These are phyloP conservation scores for Portunus trituberculatus DNA, from an alignment of 1,140 invertebrate species.

Conservation along the genomic window DNA sequence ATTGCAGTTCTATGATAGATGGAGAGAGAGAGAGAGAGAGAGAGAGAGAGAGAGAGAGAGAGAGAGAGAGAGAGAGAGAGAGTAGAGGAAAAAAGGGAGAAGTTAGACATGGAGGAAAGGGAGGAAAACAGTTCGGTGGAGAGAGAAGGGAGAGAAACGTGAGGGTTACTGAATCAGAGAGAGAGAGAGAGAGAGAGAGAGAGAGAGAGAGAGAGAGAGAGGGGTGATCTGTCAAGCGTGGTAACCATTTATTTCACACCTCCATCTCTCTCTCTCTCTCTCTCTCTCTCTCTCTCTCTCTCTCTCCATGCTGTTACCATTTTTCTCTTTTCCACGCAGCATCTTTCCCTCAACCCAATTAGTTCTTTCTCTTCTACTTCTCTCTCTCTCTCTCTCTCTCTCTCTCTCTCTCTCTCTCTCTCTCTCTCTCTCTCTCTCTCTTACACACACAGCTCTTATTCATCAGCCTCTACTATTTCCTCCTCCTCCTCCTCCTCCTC, in stretches of 20 bases:
- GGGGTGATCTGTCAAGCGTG: conserved; percentile 8
- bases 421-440: too few relatives aligned
- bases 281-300: not conserved
- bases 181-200: conserved; percentile 9
- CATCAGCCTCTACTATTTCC: too few relatives aligned
- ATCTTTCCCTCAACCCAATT: conserved; percentile 12
- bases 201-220: conserved; percentile 20
- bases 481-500: too few relatives aligned
- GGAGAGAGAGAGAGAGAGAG: not conserved
- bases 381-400: too few relatives aligned
- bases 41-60: not conserved
- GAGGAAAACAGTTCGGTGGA: not conserved
- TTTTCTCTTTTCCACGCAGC: not conserved
- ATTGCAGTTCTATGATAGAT: not conserved
- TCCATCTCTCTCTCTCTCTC: not conserved
- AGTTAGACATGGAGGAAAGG: not conserved
- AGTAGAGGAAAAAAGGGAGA: not conserved
- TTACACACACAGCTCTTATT: too few relatives aligned
- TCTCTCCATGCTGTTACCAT: too few relatives aligned
- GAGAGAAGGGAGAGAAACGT: not conserved
- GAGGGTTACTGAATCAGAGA: not conserved
- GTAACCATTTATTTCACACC: conserved; percentile 23
- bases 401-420: too few relatives aligned
- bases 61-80: not conserved
- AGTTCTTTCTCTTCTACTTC: not conserved